Base-by-base conservation (phyloP, 1,140 invertebrate species). In the Hylaeus anthracinus region DNA sequence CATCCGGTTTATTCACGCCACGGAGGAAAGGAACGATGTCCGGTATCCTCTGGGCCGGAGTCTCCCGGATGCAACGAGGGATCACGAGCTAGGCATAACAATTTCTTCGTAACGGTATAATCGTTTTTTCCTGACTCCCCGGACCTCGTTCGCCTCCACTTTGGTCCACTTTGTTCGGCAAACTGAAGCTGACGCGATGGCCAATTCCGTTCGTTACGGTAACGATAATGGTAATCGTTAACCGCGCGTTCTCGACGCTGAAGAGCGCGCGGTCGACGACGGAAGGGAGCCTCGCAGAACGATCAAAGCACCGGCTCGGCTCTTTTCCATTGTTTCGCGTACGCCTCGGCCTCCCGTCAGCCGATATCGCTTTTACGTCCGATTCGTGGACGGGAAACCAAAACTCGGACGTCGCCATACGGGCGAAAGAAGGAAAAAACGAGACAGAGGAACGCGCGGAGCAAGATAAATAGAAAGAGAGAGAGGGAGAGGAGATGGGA, bases 161-260 rank as follows among this genome's bases (percentile, higher is more conserved):
- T 63, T 48, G 12, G 55, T 10, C n/a, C 66, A 14, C 65, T 73
- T 72, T 48, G 63, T 60, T 63, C 67, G 56, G 63, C 73, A 86
- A 85, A 81, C 84, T 84, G 83, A 87, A 90, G 88, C 88, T 87
- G 86, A 87, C 88, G 86, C 86, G 83, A 88, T 80, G 72, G 84
- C 73, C 78, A 86, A 83, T 89, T 90, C 69, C 82, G 82, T 86
- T 81, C 75, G 85, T 89, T 86, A 87, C 76, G 82, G 72, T 88
- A 89, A 90, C 87, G 84, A 83, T 87, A 86, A 89, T 80, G 76
- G 79, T 87, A 86, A 88, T 88, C 86, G 89, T 87, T 89, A 88
- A 84, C 83, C 76, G 79, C 80, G 75, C 72, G 83, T 70, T 69
- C 64, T 26, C 67, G 8, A 41, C 51, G 53, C 53, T 10, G 64